These are phyloP conservation scores for Anas bernieri DNA, from an alignment of 2,797 vertebrate genomes.

Conservation along the genomic window DNA sequence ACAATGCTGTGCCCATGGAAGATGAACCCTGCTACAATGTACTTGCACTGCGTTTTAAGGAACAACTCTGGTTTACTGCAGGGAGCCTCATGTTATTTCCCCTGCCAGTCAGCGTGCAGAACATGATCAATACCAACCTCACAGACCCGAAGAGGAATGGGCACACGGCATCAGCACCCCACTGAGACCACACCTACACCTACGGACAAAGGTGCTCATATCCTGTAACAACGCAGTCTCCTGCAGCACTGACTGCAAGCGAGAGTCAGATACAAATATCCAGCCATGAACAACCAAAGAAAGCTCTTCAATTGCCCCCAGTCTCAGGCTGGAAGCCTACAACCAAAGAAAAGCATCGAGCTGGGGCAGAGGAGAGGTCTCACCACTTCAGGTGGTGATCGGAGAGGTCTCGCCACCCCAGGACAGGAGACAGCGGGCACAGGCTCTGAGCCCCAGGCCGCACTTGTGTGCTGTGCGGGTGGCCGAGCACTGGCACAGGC, in stretches of 20 bases:
- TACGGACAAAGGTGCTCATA: neutral
- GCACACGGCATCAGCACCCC: rapidly evolving
- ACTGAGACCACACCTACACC: neutral
- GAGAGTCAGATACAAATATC: neutral
- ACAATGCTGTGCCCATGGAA: neutral
- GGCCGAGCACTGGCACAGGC: neutral
- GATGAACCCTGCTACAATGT: neutral
- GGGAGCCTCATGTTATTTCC: rapidly evolving
- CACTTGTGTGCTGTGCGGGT: neutral
- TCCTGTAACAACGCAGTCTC: neutral
- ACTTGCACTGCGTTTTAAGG: neutral
- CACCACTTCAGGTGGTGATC: neutral
- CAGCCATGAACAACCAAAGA: neutral
- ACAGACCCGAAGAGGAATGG: neutral
- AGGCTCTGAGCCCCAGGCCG: neutral
- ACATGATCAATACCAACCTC: neutral
- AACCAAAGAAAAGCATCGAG: neutral
- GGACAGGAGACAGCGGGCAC: neutral
- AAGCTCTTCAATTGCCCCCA: neutral
- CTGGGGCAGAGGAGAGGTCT: neutral
- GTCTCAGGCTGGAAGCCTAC: neutral
- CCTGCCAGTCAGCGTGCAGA: rapidly evolving
- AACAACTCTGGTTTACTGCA: neutral
- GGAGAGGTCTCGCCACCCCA: neutral
- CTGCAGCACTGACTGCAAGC: neutral